Conservation (phyloP, 1,140 invertebrate species). For the Acromyrmex heyeri region DNA sequence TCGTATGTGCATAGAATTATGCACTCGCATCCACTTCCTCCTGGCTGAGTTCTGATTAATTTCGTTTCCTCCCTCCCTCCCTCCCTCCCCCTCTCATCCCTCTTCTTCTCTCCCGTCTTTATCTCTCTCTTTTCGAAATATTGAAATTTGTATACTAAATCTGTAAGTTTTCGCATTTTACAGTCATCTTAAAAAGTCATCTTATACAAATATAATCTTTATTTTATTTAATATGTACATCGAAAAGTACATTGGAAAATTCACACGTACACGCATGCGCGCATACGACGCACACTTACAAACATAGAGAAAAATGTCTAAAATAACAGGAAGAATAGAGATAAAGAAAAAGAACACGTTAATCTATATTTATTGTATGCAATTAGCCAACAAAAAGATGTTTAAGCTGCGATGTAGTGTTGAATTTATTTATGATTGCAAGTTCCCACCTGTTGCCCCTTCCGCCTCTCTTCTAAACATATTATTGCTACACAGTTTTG, state of each 20-base stretch:
- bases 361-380: conserved; percentile 70
- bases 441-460: conserved; percentile 85
- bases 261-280: background rate
- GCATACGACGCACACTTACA: background rate
- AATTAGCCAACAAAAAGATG: conserved; percentile 79
- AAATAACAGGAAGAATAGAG: background rate
- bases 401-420: conserved; percentile 81
- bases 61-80: conserved; percentile 63
- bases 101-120: no score
- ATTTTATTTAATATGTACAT: background rate
- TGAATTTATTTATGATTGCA: conserved; percentile 83
- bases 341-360: conserved; percentile 19
- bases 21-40: conserved; percentile 67
- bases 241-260: no score
- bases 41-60: conserved; percentile 67
- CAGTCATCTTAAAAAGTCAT: background rate
- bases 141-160: background rate
- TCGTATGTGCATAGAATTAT: conserved; percentile 72
- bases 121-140: no score
- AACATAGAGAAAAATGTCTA: background rate
- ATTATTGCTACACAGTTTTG: conserved; percentile 73
- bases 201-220: background rate
- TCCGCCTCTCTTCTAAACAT: conserved; percentile 74
- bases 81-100: background rate
- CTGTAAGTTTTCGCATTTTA: background rate